These are phyloP conservation scores for Pollachius pollachius DNA, from an alignment of 2,113 vertebrate species.

Conservation along the genomic window DNA sequence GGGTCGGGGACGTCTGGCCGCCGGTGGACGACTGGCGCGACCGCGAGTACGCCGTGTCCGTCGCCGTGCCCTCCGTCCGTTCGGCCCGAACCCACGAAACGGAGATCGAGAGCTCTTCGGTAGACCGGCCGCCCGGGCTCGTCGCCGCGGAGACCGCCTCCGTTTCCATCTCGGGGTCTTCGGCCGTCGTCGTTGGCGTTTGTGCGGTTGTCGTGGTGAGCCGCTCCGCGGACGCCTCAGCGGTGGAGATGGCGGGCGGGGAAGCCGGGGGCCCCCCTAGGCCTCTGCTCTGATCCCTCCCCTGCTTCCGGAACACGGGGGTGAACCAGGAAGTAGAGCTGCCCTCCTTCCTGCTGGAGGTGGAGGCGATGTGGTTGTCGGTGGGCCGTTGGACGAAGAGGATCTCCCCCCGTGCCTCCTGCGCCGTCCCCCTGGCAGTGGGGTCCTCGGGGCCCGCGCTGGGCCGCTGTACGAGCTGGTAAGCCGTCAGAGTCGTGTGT, in stretches of 20 bases:
- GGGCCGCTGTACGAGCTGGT: constrained; percentile 61
- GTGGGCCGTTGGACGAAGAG: constrained; percentile 50
- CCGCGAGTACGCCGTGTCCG: background rate
- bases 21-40: constrained; percentile 18
- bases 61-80: constrained; percentile 30
- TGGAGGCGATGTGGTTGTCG: constrained; percentile 21
- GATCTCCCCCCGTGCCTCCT: constrained; percentile 67
- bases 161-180: constrained; percentile 20
- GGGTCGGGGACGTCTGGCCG: constrained; percentile 14
- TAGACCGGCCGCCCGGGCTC: constrained; percentile 18
- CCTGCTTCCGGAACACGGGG: constrained; percentile 38
- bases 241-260: background rate
- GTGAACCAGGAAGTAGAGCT: constrained; percentile 31
- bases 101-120: constrained; percentile 35
- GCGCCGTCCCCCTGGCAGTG: constrained; percentile 29
- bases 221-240: constrained; percentile 23
- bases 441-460: constrained; percentile 32
- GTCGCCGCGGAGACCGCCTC: constrained; percentile 19
- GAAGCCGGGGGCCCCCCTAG: no score
- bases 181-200: constrained; percentile 5
- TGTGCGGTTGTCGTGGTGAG: constrained; percentile 18
- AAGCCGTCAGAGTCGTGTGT: constrained; percentile 61
- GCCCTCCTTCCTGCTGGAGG: constrained; percentile 23
- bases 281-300: constrained; percentile 3
- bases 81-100: constrained; percentile 55